Base-by-base conservation (phyloP, 2,888 invertebrate species). In the Xestobium rufovillosum region DNA sequence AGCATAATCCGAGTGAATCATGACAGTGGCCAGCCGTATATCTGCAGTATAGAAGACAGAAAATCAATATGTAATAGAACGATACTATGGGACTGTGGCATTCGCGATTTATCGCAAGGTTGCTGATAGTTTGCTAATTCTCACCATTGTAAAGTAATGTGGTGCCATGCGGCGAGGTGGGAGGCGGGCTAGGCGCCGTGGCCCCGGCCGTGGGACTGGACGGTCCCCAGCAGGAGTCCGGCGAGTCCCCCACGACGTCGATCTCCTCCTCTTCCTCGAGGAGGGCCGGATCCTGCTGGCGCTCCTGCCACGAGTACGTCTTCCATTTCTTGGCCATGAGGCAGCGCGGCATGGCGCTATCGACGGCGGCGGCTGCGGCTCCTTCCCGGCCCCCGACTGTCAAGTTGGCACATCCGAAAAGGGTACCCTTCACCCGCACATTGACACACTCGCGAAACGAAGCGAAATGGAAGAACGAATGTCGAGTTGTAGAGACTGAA, bases 281-380 rank as follows among this genome's bases (percentile, higher is more conserved):
- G 67, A 44, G 48, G 38, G 49, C 49, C 38, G 59, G 56, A 38
- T 62, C 61, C 46, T 65, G 68, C 48, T 70, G 70, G 51, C 80
- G 73, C 57, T 79, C 80, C 53, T 78, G 76, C 80, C 82, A 82
- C 50, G 81, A 79, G 63, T 81, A 81, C 67, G 80, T 84, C 80
- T 89, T 90, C 87, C 89, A 89, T 76, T 90, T 90, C 73, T 90
- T 90, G 61, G 90, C 89, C 88, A 90, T 90, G 69, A 90, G 80
- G 75, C 89, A 90, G 68, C 90, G 86, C 72, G 90, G 90, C 90
- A 90, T 90, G 68, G 72, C 76, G 71, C 69, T 68, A 70, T 70
- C 64, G 71, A 69, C 69, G 63, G 68, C 69, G 66, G 67, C 68
- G 68, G 66, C 15, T 8, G 9, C 11, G n/a, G 11, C n/a, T n/a